These are phyloP conservation scores for Manis javanica DNA, from an alignment of 2,797 vertebrate species.

Conservation along the genomic window DNA sequence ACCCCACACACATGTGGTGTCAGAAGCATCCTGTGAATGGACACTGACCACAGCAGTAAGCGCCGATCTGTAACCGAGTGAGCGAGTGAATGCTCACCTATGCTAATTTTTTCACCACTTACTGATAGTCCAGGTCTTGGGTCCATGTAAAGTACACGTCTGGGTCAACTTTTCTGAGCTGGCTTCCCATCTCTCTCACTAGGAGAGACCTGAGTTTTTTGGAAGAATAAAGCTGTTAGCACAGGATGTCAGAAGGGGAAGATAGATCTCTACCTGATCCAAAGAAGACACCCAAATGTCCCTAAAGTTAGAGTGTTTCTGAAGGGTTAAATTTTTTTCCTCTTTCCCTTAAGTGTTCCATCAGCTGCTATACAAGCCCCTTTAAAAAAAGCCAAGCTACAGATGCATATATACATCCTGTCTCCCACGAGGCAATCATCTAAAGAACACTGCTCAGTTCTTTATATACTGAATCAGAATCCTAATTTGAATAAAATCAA, in stretches of 20 bases:
- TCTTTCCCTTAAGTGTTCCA: constrained; percentile 11
- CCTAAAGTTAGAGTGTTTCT: not conserved
- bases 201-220: not conserved
- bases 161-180: not conserved
- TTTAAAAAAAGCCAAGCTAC: not conserved
- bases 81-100: not conserved
- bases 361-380: constrained; percentile 27
- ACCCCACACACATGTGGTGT: too few relatives aligned
- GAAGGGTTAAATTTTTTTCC: constrained; percentile 35
- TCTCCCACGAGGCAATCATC: constrained; percentile 48
- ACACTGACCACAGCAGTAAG: not conserved
- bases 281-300: not conserved
- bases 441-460: constrained; percentile 55
- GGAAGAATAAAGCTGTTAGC: not conserved
- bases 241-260: not conserved
- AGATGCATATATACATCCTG: not conserved
- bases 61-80: not conserved
- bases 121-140: not conserved
- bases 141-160: not conserved
- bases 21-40: not conserved
- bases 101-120: not conserved
- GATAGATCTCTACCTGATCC: not conserved
- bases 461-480: constrained; percentile 64
- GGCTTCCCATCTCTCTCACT: too few relatives aligned
- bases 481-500: constrained; percentile 70